phyloP scores from a whole-genome alignment of 2,113 vertebrate species.

The Psittacara wagleri region DNA sequence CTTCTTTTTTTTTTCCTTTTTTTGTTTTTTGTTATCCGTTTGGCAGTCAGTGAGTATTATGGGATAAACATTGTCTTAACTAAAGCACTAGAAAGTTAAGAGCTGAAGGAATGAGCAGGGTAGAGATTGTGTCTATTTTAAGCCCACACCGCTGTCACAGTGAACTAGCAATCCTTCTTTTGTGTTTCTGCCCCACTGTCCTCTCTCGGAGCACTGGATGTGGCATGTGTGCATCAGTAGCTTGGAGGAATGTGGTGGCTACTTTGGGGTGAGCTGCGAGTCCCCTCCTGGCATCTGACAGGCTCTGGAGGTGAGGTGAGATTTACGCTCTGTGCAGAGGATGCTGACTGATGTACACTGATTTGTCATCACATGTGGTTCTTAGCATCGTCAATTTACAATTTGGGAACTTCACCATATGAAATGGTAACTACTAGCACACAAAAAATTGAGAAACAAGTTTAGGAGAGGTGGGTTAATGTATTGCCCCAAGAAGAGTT shows the following conservation, averaged over 20 bases:
- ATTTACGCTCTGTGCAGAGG: background rate
- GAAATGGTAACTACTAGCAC: background rate
- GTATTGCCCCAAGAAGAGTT: background rate
- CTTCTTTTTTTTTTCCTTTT: background rate
- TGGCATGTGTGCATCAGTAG: accelerated
- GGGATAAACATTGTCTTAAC: conserved; percentile 39
- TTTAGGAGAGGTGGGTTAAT: background rate
- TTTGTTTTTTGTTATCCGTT: conserved; percentile 17
- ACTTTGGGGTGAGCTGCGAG: background rate
- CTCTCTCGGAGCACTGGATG: accelerated
- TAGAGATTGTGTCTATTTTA: conserved; percentile 38
- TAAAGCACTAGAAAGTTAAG: conserved; percentile 29
- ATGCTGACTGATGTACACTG: accelerated
- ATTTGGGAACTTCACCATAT: background rate
- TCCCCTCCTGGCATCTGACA: background rate
- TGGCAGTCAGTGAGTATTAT: conserved; percentile 43
- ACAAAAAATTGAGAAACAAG: background rate
- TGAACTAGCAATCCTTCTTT: background rate
- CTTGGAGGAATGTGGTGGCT: background rate
- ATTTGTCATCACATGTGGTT: background rate
- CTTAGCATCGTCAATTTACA: background rate
- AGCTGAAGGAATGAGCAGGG: background rate
- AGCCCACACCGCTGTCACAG: background rate
- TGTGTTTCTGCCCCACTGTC: background rate
- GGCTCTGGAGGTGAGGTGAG: background rate